Percentiles rank a stretch among this genome's conserved stretches.
Conservation (phyloP, 2,797 vertebrate species). For the Acanthurus tractus region DNA sequence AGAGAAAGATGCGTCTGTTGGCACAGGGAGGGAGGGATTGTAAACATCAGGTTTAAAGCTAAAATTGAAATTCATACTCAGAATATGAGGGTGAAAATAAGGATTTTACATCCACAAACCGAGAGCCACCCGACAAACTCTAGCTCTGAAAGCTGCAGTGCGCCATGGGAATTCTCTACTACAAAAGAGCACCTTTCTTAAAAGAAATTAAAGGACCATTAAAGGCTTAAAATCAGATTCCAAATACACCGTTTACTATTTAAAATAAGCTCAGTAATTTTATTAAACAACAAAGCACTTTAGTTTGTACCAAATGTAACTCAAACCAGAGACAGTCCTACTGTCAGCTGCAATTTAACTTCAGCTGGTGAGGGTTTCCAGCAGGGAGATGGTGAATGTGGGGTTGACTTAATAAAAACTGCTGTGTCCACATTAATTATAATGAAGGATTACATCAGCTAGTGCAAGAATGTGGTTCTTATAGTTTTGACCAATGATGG, state of each 20-base stretch:
- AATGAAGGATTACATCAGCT: not conserved
- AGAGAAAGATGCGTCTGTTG: conserved; percentile 86
- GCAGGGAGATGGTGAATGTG: not conserved
- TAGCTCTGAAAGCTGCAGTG: not conserved
- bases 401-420: not conserved
- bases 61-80: not conserved
- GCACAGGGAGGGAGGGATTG: not conserved
- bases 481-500: not conserved
- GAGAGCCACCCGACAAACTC: not conserved
- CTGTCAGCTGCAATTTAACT: not conserved
- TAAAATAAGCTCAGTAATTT: not conserved
- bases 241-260: not conserved
- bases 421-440: not conserved
- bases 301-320: not conserved
- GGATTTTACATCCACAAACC: not conserved
- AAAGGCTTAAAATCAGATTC: not conserved
- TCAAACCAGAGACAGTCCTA: not conserved
- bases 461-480: not conserved
- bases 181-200: not conserved
- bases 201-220: not conserved
- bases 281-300: not conserved
- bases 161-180: not conserved
- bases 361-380: not conserved
- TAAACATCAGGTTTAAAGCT: conserved; percentile 1
- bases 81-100: not conserved